phyloP scores from a whole-genome alignment of 2,113 vertebrate species.

The Kryptolebias marmoratus region DNA sequence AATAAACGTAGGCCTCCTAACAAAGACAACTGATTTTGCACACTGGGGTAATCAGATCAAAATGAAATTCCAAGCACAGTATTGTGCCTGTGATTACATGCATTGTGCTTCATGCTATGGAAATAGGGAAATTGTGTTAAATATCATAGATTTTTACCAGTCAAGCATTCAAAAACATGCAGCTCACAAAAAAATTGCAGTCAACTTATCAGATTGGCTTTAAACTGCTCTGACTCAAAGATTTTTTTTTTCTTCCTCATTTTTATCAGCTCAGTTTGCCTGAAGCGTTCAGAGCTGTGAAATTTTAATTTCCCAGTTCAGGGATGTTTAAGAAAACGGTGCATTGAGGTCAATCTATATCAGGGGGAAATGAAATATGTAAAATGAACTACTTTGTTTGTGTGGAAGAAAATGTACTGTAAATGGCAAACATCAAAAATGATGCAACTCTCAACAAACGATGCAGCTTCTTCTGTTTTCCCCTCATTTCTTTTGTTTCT shows the following conservation, averaged over 20 bases:
- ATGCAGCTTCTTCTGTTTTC: too few species aligned
- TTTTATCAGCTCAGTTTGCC: constrained; percentile 1
- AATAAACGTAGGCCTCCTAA: constrained; percentile 17
- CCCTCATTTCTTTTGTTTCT: not conserved
- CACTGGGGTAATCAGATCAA: constrained; percentile 66
- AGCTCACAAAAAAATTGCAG: constrained; percentile 25
- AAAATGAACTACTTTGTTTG: constrained; percentile 42
- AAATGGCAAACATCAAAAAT: constrained; percentile 22
- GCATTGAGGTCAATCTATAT: constrained; percentile 25
- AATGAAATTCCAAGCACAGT: constrained; percentile 39
- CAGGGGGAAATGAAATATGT: constrained; percentile 29
- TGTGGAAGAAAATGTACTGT: constrained; percentile 29
- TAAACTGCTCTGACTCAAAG: constrained; percentile 1
- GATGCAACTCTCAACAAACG: not conserved
- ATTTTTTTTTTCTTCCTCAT: constrained; percentile 1
- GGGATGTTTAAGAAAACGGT: constrained; percentile 31
- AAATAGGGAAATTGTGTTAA: constrained; percentile 35
- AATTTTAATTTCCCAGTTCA: constrained; percentile 44
- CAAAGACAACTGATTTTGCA: constrained; percentile 76
- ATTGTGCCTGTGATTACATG: constrained; percentile 67
- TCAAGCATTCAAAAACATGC: constrained; percentile 30
- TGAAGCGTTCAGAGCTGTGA: constrained; percentile 31
- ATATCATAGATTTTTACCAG: constrained; percentile 31
- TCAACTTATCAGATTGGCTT: constrained; percentile 22
- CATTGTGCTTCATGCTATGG: constrained; percentile 60